Base-by-base conservation (phyloP, 2,113 vertebrate species). In the Phalacrocorax aristotelis region DNA sequence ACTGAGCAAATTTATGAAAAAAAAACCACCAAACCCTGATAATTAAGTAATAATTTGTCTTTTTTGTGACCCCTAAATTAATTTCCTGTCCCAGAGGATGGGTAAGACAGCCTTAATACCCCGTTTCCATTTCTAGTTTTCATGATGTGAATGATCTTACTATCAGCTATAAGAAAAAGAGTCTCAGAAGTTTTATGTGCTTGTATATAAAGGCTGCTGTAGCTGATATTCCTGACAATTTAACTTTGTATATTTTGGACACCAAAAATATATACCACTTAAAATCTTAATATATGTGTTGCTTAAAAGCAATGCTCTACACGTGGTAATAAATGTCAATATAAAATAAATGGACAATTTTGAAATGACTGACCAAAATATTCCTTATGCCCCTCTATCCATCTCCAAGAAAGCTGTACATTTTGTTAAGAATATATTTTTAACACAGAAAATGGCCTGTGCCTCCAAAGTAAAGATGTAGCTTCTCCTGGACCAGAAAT, bases 31-130 rank as follows among this genome's bases (percentile, higher is more conserved):
- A 38, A 38, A 38, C 38, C 38, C 62, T 83, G 84, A 74, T 96
- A 94, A 79, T 78, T 58, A 55, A 55, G 81, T 96, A 93, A 77
- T 89, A 96, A 93, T 89, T 94, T 94, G 92, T 51, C 40, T 54
- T 74, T 95, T 96, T 94, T 95, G 93, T 93, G 93, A 85, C 76
- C 69, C 32, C 68, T 93, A 87, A 96, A 76, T 95, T 93, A 57
- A 48, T 83, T 80, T 93, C 71, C 34, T 96, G 87, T 87, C 60
- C 87, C 62, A 93, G 84, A 84, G 86, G 89, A 51, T 90, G 92
- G 77, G 19, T 75, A 87, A 89, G 83, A 94, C 57, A 68, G 64
- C 10, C 4, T 64, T 85, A 78, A 64, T 44, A 52, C 46, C 60
- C 61, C 80, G n/a, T 30, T 80, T 20, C 48, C 38, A 64, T 80